A percentile compares a stretch with the other conserved stretches of the same genome.
These are phyloP conservation scores for Lottia scabra DNA, from an alignment of 2,888 invertebrate genomes.

Conservation along the genomic window DNA sequence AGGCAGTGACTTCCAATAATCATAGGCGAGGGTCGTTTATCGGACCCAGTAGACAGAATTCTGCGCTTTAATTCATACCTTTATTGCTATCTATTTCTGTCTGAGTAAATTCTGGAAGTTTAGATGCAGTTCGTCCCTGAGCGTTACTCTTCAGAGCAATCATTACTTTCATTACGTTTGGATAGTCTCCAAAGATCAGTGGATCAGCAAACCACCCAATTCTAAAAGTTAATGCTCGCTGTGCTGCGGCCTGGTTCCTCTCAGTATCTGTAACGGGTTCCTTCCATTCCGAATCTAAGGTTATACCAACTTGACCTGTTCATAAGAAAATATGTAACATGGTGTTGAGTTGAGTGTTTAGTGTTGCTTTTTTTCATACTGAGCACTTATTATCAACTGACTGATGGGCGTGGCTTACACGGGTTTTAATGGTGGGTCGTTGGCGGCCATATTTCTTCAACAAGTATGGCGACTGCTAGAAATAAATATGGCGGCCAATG, in stretches of 20 bases:
- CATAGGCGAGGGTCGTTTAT: too few relatives aligned
- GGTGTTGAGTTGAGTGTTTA: too few relatives aligned
- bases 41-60: too few relatives aligned
- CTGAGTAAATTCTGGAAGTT: constrained; percentile 39
- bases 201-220: constrained; percentile 59
- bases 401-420: too few relatives aligned
- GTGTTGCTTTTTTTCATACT: too few relatives aligned
- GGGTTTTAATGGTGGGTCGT: too few relatives aligned
- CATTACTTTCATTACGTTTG: constrained; percentile 38
- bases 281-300: constrained; percentile 39
- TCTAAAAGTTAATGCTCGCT: constrained; percentile 34
- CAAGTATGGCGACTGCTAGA: too few relatives aligned
- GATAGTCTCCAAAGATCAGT: constrained; percentile 71
- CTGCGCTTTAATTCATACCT: constrained; percentile 28
- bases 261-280: constrained; percentile 30
- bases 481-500: too few relatives aligned
- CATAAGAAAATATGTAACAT: too few relatives aligned
- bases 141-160: constrained; percentile 48
- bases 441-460: too few relatives aligned
- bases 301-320: constrained; percentile 27
- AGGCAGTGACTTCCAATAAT: too few relatives aligned
- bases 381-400: too few relatives aligned
- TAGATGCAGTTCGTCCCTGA: constrained; percentile 42
- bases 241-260: constrained; percentile 37
- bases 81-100: constrained; percentile 33